Conservation (phyloP, 2,888 invertebrate species). For the Drosophila pseudotakahashii region DNA sequence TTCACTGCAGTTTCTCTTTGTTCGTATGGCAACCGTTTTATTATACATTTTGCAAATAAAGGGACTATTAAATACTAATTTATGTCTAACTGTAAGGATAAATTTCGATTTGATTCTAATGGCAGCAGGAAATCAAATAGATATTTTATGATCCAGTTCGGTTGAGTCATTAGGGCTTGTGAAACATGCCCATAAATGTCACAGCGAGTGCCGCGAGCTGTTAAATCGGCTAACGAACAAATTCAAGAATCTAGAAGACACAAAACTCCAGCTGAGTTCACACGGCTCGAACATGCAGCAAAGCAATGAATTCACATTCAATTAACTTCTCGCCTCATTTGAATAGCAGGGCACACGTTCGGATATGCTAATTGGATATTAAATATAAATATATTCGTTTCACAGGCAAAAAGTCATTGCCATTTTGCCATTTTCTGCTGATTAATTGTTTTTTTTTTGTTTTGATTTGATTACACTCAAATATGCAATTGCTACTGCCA, state of each 20-base stretch:
- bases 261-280: slow-evolving; percentile 43
- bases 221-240: slow-evolving; percentile 32
- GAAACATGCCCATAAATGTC: slow-evolving; percentile 42
- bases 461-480: slow-evolving; percentile 37
- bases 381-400: slow-evolving; percentile 38
- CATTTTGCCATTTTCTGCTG: slow-evolving; percentile 47
- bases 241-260: slow-evolving; percentile 19
- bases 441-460: slow-evolving; percentile 70
- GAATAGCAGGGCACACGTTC: slow-evolving; percentile 48
- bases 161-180: slow-evolving; percentile 37
- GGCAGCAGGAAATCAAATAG: slow-evolving; percentile 23
- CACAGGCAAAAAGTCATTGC: slow-evolving; percentile 45
- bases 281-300: slow-evolving; percentile 37
- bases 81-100: slow-evolving; percentile 35
- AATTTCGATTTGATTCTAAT: slow-evolving; percentile 33
- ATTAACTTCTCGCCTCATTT: slow-evolving; percentile 37
- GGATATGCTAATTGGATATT: slow-evolving; percentile 38
- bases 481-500: slow-evolving; percentile 33
- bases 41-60: slow-evolving; percentile 27
- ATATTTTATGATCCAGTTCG: slow-evolving; percentile 22
- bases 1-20: not conserved
- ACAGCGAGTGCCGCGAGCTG: slow-evolving; percentile 23
- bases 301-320: slow-evolving; percentile 48
- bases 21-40: slow-evolving; percentile 14
- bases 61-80: slow-evolving; percentile 23